Evolutionary conservation across 2,797 vertebrate species (phyloP), one percentile per base, ranked within the genome.

Genomic region (Centroberyx gerrardi): DNA sequence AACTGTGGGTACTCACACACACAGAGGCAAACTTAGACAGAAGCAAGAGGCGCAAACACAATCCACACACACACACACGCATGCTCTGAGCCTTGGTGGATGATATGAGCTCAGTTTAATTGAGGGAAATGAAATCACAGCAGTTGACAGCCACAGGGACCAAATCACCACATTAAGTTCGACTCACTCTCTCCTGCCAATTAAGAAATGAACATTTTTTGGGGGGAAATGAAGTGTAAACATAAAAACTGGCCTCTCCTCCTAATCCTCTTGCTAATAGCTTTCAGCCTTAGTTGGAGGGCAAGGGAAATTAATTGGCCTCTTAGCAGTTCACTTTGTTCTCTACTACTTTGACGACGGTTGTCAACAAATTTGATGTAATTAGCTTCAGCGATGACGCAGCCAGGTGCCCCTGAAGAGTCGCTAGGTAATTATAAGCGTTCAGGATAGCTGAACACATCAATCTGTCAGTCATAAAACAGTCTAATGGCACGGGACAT

Each of bases 321-420:
- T 78, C 52, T 65, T 14, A 59, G 79, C 78, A 49, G 68, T 74
- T 71, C 71, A 54, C 63, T 86, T 72, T 82, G 66, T 86, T 83
- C 76, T 72, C 58, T 36, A 74, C 68, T 48, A 70, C 74, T 85
- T 51, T 42, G 59, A 69, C 54, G 68, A 63, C 69, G 54, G 68
- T 70, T 65, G 75, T 87, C 77, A 83, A 81, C 82, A 74, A 73
- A 83, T 58, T 29, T 76, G 72, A 60, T 68, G 72, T 82, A 81
- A 90, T 88, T 82, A 83, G 68, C 42, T 8, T 52, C 74, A 53
- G 31, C 49, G 1, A 5, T 69, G 75, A 78, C 66, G 72, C 66
- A 83, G 65, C 68, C 75, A 88, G 83, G 78, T 83, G 44, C 69
- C 72, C 69, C 62, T 9, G 70, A 85, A 85, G 80, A 90, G 63